Conservation (phyloP, 92 coral and sea anemone genomes). For the Paragorgia papillata region DNA sequence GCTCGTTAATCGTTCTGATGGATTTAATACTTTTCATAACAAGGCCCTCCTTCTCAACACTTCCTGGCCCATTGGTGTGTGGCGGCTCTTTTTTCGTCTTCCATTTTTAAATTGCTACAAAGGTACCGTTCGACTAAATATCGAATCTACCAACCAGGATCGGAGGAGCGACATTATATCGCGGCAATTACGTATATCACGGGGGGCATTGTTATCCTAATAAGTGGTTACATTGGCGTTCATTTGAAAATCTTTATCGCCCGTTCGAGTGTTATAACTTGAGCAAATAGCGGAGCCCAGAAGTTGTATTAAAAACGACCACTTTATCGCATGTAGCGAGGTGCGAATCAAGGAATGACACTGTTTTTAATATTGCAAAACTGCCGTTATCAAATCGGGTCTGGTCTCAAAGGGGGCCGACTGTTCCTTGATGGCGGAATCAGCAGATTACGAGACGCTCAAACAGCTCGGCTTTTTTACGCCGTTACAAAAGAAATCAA, state of each 20-base stretch:
- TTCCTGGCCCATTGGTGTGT: conserved; percentile 15
- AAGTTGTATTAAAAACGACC: not conserved
- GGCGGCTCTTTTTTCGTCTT: conserved; percentile 8
- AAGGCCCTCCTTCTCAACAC: conserved; percentile 10
- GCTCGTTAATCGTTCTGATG: not conserved
- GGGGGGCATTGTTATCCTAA: conserved; percentile 34
- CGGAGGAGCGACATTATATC: conserved; percentile 1
- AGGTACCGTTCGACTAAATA: conserved; percentile 32
- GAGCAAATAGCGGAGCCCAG: not conserved
- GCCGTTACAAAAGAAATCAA: not conserved
- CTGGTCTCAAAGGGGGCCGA: not conserved
- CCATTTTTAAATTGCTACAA: conserved; percentile 27
- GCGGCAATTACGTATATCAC: conserved; percentile 35
- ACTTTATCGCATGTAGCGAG: not conserved
- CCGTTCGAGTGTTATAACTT: not conserved
- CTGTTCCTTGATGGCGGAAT: not conserved
- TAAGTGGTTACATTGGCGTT: conserved; percentile 40
- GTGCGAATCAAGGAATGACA: not conserved
- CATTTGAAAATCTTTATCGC: not conserved
- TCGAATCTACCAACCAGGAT: conserved; percentile 7
- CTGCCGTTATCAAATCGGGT: not conserved
- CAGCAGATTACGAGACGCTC: not conserved
- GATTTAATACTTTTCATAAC: conserved; percentile 9
- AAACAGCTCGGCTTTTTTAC: not conserved
- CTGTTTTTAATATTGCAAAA: not conserved